Percentiles rank a stretch among this genome's conserved stretches.
phyloP scores from a whole-genome alignment of 2,797 vertebrate species.

The Chrosomus eos region DNA sequence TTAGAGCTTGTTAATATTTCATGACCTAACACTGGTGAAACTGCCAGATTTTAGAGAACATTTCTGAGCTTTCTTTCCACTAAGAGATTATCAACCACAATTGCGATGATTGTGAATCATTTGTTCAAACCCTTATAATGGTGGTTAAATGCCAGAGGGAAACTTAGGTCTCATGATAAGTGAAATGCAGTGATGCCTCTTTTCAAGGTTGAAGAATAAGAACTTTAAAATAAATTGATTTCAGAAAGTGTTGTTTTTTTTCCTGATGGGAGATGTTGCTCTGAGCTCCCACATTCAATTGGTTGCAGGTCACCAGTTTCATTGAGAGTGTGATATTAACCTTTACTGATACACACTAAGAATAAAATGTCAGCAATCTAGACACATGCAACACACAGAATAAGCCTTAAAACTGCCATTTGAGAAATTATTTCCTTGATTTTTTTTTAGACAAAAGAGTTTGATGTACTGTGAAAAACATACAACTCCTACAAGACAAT shows the following conservation, averaged over 20 bases:
- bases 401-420: not conserved
- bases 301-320: not conserved
- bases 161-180: constrained; percentile 60
- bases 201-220: constrained; percentile 59
- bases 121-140: constrained; percentile 51
- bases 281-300: constrained; percentile 1
- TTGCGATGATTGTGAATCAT: constrained; percentile 54
- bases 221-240: constrained; percentile 45
- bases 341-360: not conserved
- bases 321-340: not conserved
- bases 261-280: constrained; percentile 2
- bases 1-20: constrained; percentile 62
- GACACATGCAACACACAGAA: not conserved
- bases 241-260: constrained; percentile 46
- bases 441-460: not conserved
- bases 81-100: constrained; percentile 62
- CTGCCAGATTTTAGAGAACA: constrained; percentile 59
- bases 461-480: not conserved
- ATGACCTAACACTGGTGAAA: constrained; percentile 55
- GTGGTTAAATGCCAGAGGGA: constrained; percentile 36
- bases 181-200: constrained; percentile 45
- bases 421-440: not conserved
- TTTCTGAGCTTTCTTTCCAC: constrained; percentile 54
- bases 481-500: not conserved
- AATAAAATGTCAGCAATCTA: not conserved